Evolutionary conservation across 1,140 invertebrate species (phyloP).

Genomic region (Achatina immaculata): DNA sequence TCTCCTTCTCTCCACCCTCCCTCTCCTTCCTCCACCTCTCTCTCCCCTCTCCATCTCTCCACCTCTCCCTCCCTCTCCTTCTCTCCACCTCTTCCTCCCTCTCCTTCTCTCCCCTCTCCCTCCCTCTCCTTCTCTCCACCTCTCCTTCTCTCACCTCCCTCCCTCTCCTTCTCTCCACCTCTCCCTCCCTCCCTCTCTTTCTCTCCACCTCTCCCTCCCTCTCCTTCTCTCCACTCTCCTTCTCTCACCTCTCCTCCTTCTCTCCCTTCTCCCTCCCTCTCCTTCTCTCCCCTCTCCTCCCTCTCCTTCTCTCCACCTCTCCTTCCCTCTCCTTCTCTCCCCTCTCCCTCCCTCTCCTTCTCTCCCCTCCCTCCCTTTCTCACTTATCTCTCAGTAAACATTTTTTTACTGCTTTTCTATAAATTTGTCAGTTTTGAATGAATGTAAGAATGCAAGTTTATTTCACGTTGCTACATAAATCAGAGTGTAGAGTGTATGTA

Average conservation of each 20-base stretch:
- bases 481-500: too few species aligned
- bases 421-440: too few species aligned
- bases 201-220: background rate
- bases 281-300: background rate
- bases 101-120: background rate
- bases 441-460: too few species aligned
- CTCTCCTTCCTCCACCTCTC: background rate
- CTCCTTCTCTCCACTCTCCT: background rate
- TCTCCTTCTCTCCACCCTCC: background rate
- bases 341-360: constrained; percentile 8
- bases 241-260: background rate
- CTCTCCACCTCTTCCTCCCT: background rate
- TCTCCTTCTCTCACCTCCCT: too few species aligned
- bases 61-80: background rate
- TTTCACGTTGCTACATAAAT: too few species aligned
- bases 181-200: background rate
- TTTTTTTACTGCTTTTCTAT: constrained; percentile 25
- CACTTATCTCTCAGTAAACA: background rate
- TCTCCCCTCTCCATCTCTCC: too few species aligned
- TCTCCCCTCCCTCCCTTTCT: constrained; percentile 19
- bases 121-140: too few species aligned
- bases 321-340: background rate
- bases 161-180: background rate
- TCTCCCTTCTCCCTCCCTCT: background rate
- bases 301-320: background rate